Evolutionary conservation across 1,140 invertebrate species (phyloP).

Genomic region (Zaprionus africanus): DNA sequence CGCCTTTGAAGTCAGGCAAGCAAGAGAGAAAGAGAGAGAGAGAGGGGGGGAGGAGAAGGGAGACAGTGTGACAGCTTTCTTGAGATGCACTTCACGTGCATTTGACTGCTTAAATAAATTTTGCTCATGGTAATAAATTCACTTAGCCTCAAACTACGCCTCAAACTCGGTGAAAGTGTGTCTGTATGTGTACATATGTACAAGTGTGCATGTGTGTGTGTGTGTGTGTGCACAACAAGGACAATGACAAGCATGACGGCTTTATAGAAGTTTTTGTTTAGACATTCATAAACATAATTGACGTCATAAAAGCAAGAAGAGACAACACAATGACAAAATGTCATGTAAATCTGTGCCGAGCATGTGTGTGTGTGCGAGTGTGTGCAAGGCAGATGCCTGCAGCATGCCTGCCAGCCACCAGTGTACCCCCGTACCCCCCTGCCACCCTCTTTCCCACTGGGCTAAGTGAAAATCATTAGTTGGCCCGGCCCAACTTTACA

Average conservation of each 20-base stretch:
- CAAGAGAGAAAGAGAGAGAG: constrained; percentile 11
- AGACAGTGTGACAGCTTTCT: constrained; percentile 68
- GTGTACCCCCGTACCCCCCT: neutral
- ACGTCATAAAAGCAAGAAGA: constrained; percentile 74
- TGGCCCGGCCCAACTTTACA: constrained; percentile 59
- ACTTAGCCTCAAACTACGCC: constrained; percentile 76
- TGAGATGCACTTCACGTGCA: constrained; percentile 80
- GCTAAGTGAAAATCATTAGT: constrained; percentile 79
- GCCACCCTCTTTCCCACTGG: neutral
- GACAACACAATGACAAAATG: constrained; percentile 76
- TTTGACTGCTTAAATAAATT: constrained; percentile 82
- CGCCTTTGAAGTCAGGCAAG: constrained; percentile 43
- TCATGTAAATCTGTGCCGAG: constrained; percentile 77
- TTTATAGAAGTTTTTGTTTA: constrained; percentile 79
- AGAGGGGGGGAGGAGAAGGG: neutral
- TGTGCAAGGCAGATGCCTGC: neutral
- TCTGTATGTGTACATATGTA: neutral
- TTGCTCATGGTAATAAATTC: constrained; percentile 81
- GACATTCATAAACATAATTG: constrained; percentile 83
- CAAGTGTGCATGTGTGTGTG: neutral
- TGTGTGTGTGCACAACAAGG: constrained; percentile 33
- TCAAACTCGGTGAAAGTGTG: neutral
- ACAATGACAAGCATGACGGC: constrained; percentile 59
- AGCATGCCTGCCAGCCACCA: constrained; percentile 1
- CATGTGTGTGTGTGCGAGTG: constrained; percentile 31